Evolutionary conservation across 1,140 invertebrate genomes (phyloP), one percentile per base, ranked within the genome.

Genomic region (Caerostris extrusa): DNA sequence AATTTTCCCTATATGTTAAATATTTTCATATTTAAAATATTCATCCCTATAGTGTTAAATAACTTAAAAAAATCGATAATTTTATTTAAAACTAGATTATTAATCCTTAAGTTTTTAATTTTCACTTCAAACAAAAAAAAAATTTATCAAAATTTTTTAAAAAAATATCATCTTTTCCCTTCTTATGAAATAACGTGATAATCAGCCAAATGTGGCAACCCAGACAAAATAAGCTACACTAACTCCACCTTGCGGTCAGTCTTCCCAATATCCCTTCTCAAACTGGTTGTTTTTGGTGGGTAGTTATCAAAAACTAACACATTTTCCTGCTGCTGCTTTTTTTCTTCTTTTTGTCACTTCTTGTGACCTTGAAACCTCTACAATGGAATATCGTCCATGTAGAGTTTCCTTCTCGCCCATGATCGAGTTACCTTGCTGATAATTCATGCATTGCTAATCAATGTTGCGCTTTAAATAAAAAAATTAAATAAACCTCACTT

Each of bases 211-310:
- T 69, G 4, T 89, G 8, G 64, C 34, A 89, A 8, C 14, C 10
- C 19, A 8, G 17, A 0, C 17, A 3, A n/a, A 83, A 3, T n/a
- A 3, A 4, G 53, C 87, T 12, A 89, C 87, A 71, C 61, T 57
- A 89, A 56, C 64, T 64, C 87, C 87, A 69, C 71, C 87, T 89
- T 67, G 61, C 64, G 87, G 87, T 19, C 71, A n/a, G 3, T 89
- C 7, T 19, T 10, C 64, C 10, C 58, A 61, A 14, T 61, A 60
- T 64, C 85, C 58, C 17, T 8, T 19, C 10, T 14, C 71, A 89
- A 89, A 89, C 87, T 89, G 87, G 87, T 89, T 89, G 87, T 89
- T 89, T 34, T 89, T 55, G 87, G 17, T 89, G 53, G 64, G 87
- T n/a, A 50, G 14, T 89, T 69, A 71, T 89, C 85, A 87, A 87